These are phyloP conservation scores for Trachythela sp. DNA, from an alignment of 64 coral and sea anemone genomes.

Conservation along the genomic window DNA sequence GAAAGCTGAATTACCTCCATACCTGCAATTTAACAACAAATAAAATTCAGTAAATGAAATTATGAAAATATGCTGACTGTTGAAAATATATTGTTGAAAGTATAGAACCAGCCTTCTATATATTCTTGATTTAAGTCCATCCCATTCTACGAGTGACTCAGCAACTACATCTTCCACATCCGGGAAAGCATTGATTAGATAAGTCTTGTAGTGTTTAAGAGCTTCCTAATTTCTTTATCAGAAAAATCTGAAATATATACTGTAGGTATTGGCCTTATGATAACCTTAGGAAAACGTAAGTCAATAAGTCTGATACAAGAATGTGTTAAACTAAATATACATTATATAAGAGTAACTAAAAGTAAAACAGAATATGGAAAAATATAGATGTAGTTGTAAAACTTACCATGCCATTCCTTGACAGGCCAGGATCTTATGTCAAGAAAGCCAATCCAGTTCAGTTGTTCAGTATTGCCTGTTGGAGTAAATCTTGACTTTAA, in stretches of 20 bases:
- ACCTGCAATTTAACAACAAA: neutral
- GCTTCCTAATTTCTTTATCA: neutral
- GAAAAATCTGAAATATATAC: neutral
- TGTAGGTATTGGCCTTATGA: too few species aligned
- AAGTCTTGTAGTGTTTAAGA: neutral
- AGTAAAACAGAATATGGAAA: too few species aligned
- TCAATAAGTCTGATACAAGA: too few species aligned
- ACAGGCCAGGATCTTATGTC: neutral
- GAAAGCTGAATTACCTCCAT: neutral
- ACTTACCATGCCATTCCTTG: neutral
- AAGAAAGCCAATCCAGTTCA: neutral
- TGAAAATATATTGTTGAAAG: neutral
- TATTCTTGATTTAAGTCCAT: neutral
- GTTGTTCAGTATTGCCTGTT: neutral
- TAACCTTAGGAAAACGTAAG: too few species aligned
- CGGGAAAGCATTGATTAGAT: neutral
- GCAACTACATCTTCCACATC: neutral
- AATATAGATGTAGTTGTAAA: neutral
- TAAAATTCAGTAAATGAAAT: too few species aligned
- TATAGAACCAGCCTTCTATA: neutral
- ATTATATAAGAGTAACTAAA: too few species aligned
- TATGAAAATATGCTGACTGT: neutral
- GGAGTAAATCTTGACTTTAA: neutral
- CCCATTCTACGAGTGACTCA: neutral
- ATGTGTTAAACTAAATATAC: too few species aligned